Evolutionary conservation across 2,797 vertebrate species (phyloP).

Genomic region (Echeneis naucrates): DNA sequence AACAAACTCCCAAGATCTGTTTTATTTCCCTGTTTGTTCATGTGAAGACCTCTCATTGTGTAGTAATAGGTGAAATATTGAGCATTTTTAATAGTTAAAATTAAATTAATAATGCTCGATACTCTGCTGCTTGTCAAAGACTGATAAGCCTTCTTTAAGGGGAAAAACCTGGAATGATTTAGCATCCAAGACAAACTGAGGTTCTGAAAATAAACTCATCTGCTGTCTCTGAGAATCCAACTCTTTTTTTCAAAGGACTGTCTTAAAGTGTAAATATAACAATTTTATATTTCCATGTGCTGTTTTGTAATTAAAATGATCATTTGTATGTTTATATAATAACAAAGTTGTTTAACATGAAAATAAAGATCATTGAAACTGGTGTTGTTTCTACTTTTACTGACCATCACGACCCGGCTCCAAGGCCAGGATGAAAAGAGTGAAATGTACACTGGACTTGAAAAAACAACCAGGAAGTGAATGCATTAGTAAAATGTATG

Average conservation of each 20-base stretch:
- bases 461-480: not conserved
- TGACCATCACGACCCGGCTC: not conserved
- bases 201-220: slow-evolving; percentile 23
- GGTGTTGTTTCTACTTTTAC: slow-evolving; percentile 1
- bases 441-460: not conserved
- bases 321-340: slow-evolving; percentile 68
- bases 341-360: slow-evolving; percentile 64
- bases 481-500: too few species aligned
- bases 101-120: slow-evolving; percentile 9
- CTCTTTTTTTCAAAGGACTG: slow-evolving; percentile 33
- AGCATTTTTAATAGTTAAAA: not conserved
- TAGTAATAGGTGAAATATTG: slow-evolving; percentile 22
- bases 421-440: too few species aligned
- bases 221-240: slow-evolving; percentile 24
- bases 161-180: slow-evolving; percentile 18
- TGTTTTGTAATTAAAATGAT: slow-evolving; percentile 75
- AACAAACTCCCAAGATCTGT: not conserved
- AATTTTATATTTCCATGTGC: slow-evolving; percentile 62
- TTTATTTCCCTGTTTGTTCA: not conserved
- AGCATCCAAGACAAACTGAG: slow-evolving; percentile 25
- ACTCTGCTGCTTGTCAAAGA: slow-evolving; percentile 30
- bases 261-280: slow-evolving; percentile 63
- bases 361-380: slow-evolving; percentile 69
- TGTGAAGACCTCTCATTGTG: not conserved
- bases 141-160: not conserved